Conservation (phyloP, 2,888 invertebrate species). For the Netelia inedita region DNA sequence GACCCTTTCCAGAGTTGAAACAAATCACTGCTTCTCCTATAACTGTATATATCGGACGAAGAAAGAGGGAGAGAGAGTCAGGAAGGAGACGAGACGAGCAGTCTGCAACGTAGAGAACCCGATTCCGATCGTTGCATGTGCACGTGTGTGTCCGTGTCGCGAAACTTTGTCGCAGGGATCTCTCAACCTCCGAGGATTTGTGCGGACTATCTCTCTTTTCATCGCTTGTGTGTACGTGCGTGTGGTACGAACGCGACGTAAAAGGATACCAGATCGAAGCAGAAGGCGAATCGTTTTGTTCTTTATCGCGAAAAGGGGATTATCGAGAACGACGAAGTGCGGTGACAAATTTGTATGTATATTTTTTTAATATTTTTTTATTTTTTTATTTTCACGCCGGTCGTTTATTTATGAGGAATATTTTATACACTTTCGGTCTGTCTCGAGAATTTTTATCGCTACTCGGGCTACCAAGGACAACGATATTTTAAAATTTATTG, state of each 20-base stretch:
- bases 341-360: background rate
- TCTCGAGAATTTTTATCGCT: background rate
- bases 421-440: background rate
- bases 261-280: constrained; percentile 49
- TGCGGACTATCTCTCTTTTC: constrained; percentile 32
- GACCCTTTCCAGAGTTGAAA: constrained; percentile 67
- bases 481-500: too few relatives aligned
- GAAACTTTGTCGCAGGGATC: constrained; percentile 66
- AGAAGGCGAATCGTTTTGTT: constrained; percentile 56
- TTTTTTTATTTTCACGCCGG: background rate
- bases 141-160: constrained; percentile 28
- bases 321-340: constrained; percentile 58
- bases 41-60: constrained; percentile 26
- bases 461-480: too few relatives aligned
- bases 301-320: constrained; percentile 45
- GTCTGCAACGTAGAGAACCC: constrained; percentile 50
- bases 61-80: background rate
- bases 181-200: constrained; percentile 39
- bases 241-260: constrained; percentile 37
- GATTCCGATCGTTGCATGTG: constrained; percentile 56
- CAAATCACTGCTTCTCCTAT: constrained; percentile 64
- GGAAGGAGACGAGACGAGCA: constrained; percentile 31
- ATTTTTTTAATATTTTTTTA: constrained; percentile 12
- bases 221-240: background rate
- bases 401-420: background rate